Evolutionary conservation across 2,888 invertebrate genomes (phyloP).

Genomic region (Epinotia brunnichana): DNA sequence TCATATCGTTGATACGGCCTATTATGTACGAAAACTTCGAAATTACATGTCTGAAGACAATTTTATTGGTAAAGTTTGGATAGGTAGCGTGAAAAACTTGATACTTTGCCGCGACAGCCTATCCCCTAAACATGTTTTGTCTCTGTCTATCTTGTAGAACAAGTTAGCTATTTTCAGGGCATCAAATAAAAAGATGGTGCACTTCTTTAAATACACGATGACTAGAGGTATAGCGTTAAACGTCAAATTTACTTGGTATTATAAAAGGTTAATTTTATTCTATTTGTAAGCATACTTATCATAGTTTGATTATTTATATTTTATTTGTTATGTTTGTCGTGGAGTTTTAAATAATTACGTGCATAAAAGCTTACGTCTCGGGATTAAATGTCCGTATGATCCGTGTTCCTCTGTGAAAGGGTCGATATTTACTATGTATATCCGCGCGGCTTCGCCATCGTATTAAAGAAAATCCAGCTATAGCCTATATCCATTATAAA

Average conservation of each 20-base stretch:
- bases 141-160: constrained; percentile 20
- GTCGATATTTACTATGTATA: too few relatives aligned
- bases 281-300: background rate
- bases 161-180: constrained; percentile 19
- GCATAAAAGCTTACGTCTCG: too few relatives aligned
- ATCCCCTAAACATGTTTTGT: constrained; percentile 2
- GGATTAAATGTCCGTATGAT: too few relatives aligned
- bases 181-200: constrained; percentile 5
- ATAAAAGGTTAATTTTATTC: background rate
- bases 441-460: too few relatives aligned
- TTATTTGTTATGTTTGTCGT: too few relatives aligned
- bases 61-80: constrained; percentile 37
- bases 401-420: too few relatives aligned
- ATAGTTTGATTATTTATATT: too few relatives aligned
- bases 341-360: too few relatives aligned
- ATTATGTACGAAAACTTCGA: constrained; percentile 24
- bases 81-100: constrained; percentile 36
- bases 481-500: too few relatives aligned
- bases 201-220: background rate
- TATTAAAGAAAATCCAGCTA: too few relatives aligned
- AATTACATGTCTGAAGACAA: constrained; percentile 40
- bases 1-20: constrained; percentile 12
- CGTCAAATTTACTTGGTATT: background rate
- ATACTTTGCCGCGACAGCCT: constrained; percentile 18
- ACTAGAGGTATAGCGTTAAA: too few relatives aligned